These are phyloP conservation scores for Muscidifurax raptorellus DNA, from an alignment of 1,140 invertebrate genomes.

Conservation along the genomic window DNA sequence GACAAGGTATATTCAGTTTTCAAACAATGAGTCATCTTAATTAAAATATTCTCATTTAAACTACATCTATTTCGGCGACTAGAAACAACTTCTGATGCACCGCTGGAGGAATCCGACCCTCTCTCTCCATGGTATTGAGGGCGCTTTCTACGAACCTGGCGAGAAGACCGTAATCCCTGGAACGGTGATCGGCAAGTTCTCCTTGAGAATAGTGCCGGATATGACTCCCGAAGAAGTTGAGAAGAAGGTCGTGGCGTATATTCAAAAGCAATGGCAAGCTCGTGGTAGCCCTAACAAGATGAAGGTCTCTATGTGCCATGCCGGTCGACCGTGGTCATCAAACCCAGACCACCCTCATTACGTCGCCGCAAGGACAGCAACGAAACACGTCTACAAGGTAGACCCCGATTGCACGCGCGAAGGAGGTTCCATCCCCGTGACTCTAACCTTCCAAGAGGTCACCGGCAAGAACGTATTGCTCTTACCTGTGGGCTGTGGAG, in stretches of 20 bases:
- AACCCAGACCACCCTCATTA: constrained; percentile 95
- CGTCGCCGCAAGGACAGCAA: constrained; percentile 89
- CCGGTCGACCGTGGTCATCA: constrained; percentile 93
- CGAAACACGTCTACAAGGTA: constrained; percentile 92
- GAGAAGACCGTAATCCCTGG: constrained; percentile 96
- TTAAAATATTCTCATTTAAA: constrained; percentile 28
- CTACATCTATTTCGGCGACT: constrained; percentile 39
- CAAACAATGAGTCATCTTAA: constrained; percentile 7
- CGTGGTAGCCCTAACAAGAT: constrained; percentile 91
- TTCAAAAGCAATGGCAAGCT: constrained; percentile 82
- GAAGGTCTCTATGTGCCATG: constrained; percentile 86
- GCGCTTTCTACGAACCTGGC: constrained; percentile 94
- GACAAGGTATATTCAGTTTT: constrained; percentile 79
- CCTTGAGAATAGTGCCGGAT: constrained; percentile 94
- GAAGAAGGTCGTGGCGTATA: constrained; percentile 83
- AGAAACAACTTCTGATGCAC: constrained; percentile 87
- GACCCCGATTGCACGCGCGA: constrained; percentile 96
- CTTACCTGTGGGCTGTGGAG: constrained; percentile 92
- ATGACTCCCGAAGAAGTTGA: constrained; percentile 88
- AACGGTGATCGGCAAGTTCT: constrained; percentile 97
- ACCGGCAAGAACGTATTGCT: constrained; percentile 95
- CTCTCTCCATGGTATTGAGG: constrained; percentile 95
- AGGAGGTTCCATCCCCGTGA: constrained; percentile 97
- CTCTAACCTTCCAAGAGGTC: constrained; percentile 91
- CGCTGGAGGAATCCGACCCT: constrained; percentile 93